phyloP scores from a whole-genome alignment of 2,888 invertebrate species.

The Melanotus villosus region DNA sequence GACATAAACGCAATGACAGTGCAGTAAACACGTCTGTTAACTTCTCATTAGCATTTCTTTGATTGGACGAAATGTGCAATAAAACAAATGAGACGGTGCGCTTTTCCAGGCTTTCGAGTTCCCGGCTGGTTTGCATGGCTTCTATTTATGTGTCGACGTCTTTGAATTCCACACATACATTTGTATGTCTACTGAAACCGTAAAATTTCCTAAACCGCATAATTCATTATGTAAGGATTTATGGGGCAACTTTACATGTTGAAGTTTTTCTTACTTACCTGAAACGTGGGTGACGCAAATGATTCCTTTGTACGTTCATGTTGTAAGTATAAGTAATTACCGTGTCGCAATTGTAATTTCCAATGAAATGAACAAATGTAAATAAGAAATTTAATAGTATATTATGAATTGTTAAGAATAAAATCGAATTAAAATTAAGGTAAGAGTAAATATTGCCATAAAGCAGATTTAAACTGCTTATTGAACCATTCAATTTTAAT shows the following conservation, averaged over 20 bases:
- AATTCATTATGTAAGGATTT: not conserved
- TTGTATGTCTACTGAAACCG: slow-evolving; percentile 12
- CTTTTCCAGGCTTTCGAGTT: not conserved
- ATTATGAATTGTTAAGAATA: too few relatives aligned
- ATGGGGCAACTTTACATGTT: not conserved
- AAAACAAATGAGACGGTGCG: slow-evolving; percentile 29
- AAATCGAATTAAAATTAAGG: too few relatives aligned
- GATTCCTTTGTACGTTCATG: not conserved
- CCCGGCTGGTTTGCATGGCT: slow-evolving; percentile 5
- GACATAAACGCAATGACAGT: slow-evolving; percentile 57
- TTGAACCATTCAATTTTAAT: too few relatives aligned
- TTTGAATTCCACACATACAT: slow-evolving; percentile 4
- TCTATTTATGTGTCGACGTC: not conserved
- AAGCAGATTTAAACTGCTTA: too few relatives aligned
- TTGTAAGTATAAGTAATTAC: too few relatives aligned
- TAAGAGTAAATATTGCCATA: too few relatives aligned
- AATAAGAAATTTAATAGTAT: too few relatives aligned
- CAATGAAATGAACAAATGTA: too few relatives aligned
- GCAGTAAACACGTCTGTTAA: slow-evolving; percentile 55
- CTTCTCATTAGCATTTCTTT: slow-evolving; percentile 54
- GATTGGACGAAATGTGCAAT: slow-evolving; percentile 48
- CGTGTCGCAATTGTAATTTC: too few relatives aligned
- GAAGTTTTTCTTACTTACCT: not conserved
- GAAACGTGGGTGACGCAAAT: not conserved
- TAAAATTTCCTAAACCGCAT: not conserved